A percentile compares a stretch with the other conserved stretches of the same genome.
Conservation (phyloP, 2,113 vertebrate species). For the Erythrolamprus reginae region DNA sequence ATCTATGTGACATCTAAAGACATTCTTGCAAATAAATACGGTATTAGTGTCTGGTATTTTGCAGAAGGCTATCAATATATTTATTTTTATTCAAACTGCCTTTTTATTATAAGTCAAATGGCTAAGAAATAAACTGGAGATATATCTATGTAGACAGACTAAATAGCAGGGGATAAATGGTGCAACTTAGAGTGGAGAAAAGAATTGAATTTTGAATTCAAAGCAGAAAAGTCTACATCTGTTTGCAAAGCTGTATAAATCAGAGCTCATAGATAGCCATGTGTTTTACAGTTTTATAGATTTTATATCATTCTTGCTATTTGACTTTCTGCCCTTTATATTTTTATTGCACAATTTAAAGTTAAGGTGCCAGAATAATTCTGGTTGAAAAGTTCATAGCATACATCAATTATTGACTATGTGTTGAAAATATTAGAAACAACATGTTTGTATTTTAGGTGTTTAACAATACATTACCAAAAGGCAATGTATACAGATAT, state of each 20-base stretch:
- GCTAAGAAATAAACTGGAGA: neutral
- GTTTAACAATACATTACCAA: constrained; percentile 23
- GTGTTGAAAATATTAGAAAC: neutral
- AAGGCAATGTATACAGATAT: constrained; percentile 1
- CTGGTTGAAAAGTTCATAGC: constrained; percentile 35
- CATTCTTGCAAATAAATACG: neutral
- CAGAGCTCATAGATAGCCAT: neutral
- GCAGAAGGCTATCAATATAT: neutral
- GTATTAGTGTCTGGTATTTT: neutral
- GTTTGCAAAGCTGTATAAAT: neutral
- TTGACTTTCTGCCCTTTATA: constrained; percentile 7
- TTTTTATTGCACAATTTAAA: constrained; percentile 4
- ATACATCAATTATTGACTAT: constrained; percentile 43
- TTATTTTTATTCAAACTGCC: neutral
- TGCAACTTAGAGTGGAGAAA: neutral
- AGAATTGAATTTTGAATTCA: neutral
- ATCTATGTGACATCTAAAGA: neutral
- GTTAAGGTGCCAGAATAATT: constrained; percentile 34
- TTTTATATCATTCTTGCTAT: neutral
- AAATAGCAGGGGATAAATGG: neutral
- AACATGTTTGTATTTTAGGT: constrained; percentile 29
- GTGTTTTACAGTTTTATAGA: neutral
- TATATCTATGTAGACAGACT: neutral
- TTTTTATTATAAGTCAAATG: neutral
- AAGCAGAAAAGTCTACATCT: neutral